Evolutionary conservation across 2,797 vertebrate genomes (phyloP).

Genomic region (Schizopygopsis malacanthus): DNA sequence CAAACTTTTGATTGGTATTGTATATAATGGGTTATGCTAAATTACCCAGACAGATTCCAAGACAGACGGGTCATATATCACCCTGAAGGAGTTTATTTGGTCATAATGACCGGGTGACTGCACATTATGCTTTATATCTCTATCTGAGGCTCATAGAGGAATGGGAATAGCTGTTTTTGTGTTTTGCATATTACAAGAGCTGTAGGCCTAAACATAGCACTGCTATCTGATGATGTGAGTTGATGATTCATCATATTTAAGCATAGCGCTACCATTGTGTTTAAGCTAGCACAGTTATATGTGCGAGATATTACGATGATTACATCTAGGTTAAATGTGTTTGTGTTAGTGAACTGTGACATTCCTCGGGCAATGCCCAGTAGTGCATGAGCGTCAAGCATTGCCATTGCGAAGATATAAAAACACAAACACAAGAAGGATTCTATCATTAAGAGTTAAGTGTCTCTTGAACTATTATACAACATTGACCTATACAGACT

Average conservation of each 20-base stretch:
- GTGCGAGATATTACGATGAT: constrained; percentile 21
- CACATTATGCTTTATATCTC: constrained; percentile 29
- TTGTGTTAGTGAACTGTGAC: constrained; percentile 20
- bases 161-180: not conserved
- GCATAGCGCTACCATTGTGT: constrained; percentile 18
- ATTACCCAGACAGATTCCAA: not conserved
- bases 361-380: constrained; percentile 9
- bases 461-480: not conserved
- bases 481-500: not conserved
- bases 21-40: not conserved
- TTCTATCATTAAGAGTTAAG: not conserved
- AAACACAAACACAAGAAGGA: not conserved
- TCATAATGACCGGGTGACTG: not conserved
- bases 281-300: not conserved
- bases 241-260: constrained; percentile 36
- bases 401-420: not conserved
- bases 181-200: constrained; percentile 27
- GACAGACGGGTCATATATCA: not conserved
- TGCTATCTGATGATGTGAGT: constrained; percentile 26
- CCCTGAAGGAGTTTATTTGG: not conserved
- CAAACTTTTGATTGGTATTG: not conserved
- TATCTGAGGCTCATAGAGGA: constrained; percentile 9
- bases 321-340: not conserved
- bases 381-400: not conserved
- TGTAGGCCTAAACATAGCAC: constrained; percentile 34